These are phyloP conservation scores for Drosophila setosimentum DNA, from an alignment of 2,888 invertebrate genomes.

Conservation along the genomic window DNA sequence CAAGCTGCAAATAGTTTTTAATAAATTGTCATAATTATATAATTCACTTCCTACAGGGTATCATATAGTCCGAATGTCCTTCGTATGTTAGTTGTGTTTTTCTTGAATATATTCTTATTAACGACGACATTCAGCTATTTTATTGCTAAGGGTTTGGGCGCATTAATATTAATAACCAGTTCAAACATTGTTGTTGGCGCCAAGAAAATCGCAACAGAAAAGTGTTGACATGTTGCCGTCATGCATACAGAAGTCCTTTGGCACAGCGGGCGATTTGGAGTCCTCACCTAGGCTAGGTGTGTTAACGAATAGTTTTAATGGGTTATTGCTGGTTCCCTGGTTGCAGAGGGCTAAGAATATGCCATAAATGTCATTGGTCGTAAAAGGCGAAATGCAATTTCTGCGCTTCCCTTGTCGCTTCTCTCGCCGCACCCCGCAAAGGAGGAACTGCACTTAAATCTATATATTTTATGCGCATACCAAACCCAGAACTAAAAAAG, in stretches of 20 bases:
- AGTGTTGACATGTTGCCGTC: constrained; percentile 52
- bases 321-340: constrained; percentile 64
- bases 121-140: constrained; percentile 45
- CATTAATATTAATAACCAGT: constrained; percentile 81
- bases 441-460: constrained; percentile 69
- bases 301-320: constrained; percentile 81
- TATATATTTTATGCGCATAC: constrained; percentile 69
- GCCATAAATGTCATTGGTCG: constrained; percentile 76
- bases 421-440: constrained; percentile 34
- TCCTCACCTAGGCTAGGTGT: constrained; percentile 53
- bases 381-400: constrained; percentile 80
- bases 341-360: constrained; percentile 43
- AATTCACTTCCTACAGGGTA: neutral
- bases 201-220: constrained; percentile 40
- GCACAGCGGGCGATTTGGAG: constrained; percentile 35
- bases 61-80: neutral
- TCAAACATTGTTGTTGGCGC: constrained; percentile 68
- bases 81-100: neutral
- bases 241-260: constrained; percentile 28
- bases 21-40: neutral
- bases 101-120: constrained; percentile 46
- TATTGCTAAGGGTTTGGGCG: constrained; percentile 43
- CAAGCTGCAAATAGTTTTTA: neutral
- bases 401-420: constrained; percentile 29
- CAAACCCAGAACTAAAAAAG: constrained; percentile 51